Base-by-base conservation (phyloP, 2,797 vertebrate genomes). In the Pseudochirops corinnae region DNA sequence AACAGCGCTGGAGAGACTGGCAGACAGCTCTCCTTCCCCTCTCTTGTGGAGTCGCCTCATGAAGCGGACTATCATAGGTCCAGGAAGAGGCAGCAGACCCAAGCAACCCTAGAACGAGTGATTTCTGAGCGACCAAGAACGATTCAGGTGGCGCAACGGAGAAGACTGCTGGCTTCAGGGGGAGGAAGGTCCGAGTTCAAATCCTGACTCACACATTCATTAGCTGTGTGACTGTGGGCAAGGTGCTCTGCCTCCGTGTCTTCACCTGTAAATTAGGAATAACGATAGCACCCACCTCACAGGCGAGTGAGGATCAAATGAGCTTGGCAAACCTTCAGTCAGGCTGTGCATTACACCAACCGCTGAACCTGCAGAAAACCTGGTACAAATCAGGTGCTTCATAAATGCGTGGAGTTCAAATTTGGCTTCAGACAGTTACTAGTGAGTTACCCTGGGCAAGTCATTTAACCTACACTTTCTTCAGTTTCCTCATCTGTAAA, bases 141-240 rank as follows among this genome's bases (percentile, higher is more conserved):
- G 0, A 39, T 24, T 7, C 18, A 82, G n/a, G n/a, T 7, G 67
- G n/a, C 5, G 7, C n/a, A 82, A 1, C 3, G 9, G 21, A 5
- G 21, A 46, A 9, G 67, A 82, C 18, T 0, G 1, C n/a, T 74
- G n/a, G 0, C 21, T 14, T 74, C n/a, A 6, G 16, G 39, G n/a
- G 18, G 24, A 87, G 21, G 13, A 3, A n/a, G 33, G 9, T 39
- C 21, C 11, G 39, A 87, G 21, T 46, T 87, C 39, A 87, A 87
- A 87, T 87, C 1, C 39, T 6, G 21, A 1, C 39, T 87, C 39
- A 24, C 0, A 26, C 39, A 50, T 50, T 12, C 26, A 46, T 87
- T 87, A 24, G 39, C n/a, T 28, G 9, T 4, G 9, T 50, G 67
- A 46, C 0, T 9, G 29, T 67, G 60, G 31, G 4, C 13, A 33